Evolutionary conservation across 2,797 vertebrate species (phyloP), one percentile per base, ranked within the genome.

Genomic region (Mustela erminea): DNA sequence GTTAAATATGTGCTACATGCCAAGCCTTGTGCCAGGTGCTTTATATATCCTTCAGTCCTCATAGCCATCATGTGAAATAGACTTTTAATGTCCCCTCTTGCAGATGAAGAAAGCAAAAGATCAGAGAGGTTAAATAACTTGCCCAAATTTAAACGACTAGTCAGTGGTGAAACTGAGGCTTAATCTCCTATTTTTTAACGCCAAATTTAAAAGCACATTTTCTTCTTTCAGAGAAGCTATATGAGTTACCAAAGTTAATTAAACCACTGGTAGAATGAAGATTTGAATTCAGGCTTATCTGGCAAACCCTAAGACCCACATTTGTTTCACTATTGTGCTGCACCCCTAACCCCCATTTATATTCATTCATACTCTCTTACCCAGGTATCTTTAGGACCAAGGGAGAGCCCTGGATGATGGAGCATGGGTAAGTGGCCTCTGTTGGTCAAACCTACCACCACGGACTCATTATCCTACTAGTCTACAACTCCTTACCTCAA

Each of bases 41-140:
- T 92, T 87, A 85, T 21, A 91, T 60, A 83, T 86, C 12, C 43
- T 90, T 81, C 87, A 81, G 25, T 97, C 20, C 8, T 94, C 62
- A 56, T 29, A 78, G 89, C 17, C 18, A 78, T 23, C 35, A 18
- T 75, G 3, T 85, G 5, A 93, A 94, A 88, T 14, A 62, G 1
- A 68, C 10, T 90, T 92, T 80, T 93, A 83, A 85, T 56, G 2
- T 49, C 1, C 4, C 8, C 29, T 90, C 78, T 74, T 87, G 21
- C 25, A 58, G 7, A 38, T 46, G 15, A 94, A 91, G 13, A 82
- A 93, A 95, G 81, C 2, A 58, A 90, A 95, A 25, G 21, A 43
- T 97, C 35, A 88, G 20, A 95, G 23, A 58, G 14, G 18, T 89
- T 92, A 87, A 87, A 3, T 91, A 91, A 93, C 23, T 80, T 90